Base-by-base conservation (phyloP, 1,140 invertebrate species). In the Drosophila setifemur region DNA sequence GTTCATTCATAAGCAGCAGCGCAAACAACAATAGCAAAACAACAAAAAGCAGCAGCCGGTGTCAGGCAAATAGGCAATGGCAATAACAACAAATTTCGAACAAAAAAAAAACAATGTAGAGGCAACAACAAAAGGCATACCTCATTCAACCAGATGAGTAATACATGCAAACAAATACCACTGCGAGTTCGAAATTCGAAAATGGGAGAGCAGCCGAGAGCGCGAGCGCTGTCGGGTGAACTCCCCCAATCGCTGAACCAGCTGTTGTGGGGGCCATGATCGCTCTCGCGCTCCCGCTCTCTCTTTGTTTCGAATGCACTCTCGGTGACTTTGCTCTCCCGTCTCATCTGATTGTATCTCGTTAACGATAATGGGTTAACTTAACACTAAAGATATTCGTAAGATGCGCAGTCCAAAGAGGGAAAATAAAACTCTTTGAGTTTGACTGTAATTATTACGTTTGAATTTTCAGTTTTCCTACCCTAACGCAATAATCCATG, bases 21-120 rank as follows among this genome's bases (percentile, higher is more conserved):
- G 35, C 44, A 71, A 70, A 57, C 71, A 75, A 52, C 66, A 58
- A 55, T 52, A 74, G 42, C 52, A 23, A n/a, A n/a, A n/a, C n/a
- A n/a, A n/a, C n/a, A n/a, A 68, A 66, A 61, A 47, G 53, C 35
- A 71, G 61, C 77, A 82, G 77, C 77, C 77, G 77, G 77, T 82
- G 61, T 55, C 61, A 47, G 68, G 54, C 73, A 76, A 81, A 79
- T 79, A 79, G 55, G 44, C 61, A 63, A 52, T 44, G 25, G 21
- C 25, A 67, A n/a, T 8, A 26, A 33, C 21, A 53, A 53, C 18
- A 54, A 35, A 43, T 26, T 43, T 44, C 3, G n/a, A 66, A 60
- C 52, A 73, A 79, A 53, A 54, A 52, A 19, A 53, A 9, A 16
- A 55, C 31, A 55, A 64, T 35, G 37, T 19, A 55, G 31, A 52